phyloP scores from a whole-genome alignment of 2,888 invertebrate species.

The Lampropteryx suffumata region DNA sequence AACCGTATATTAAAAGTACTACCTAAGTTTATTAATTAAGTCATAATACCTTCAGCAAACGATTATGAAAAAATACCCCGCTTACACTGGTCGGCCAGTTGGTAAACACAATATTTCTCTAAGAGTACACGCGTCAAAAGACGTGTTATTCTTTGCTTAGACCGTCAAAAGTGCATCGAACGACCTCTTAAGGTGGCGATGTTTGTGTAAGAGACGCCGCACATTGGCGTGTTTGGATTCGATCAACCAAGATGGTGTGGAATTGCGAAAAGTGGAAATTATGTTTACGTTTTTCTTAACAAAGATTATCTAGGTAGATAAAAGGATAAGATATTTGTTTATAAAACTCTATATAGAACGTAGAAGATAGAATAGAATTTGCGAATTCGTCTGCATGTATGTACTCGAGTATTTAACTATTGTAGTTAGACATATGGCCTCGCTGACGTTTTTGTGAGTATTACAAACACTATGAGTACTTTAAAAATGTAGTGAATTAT shows the following conservation, averaged over 20 bases:
- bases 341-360: too few relatives aligned
- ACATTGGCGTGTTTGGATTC: slow-evolving; percentile 59
- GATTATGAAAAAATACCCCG: slow-evolving; percentile 18
- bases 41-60: neutral
- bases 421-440: too few relatives aligned
- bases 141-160: slow-evolving; percentile 51
- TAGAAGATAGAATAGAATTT: too few relatives aligned
- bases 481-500: too few relatives aligned
- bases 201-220: slow-evolving; percentile 56
- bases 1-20: too few relatives aligned
- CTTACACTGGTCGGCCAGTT: slow-evolving; percentile 29
- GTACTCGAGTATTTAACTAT: too few relatives aligned
- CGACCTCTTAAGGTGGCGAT: slow-evolving; percentile 43
- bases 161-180: slow-evolving; percentile 48
- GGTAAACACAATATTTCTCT: slow-evolving; percentile 40
- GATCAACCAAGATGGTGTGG: slow-evolving; percentile 43
- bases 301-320: neutral
- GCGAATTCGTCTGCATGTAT: too few relatives aligned
- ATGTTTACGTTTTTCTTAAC: slow-evolving; percentile 3
- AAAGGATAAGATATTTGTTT: too few relatives aligned
- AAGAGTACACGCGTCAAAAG: slow-evolving; percentile 41
- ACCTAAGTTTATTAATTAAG: too few relatives aligned
- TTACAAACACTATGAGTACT: too few relatives aligned
- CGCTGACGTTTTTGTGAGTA: too few relatives aligned
- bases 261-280: slow-evolving; percentile 17